Base-by-base conservation (phyloP, 2,113 vertebrate genomes). In the Chaetodon auriga region DNA sequence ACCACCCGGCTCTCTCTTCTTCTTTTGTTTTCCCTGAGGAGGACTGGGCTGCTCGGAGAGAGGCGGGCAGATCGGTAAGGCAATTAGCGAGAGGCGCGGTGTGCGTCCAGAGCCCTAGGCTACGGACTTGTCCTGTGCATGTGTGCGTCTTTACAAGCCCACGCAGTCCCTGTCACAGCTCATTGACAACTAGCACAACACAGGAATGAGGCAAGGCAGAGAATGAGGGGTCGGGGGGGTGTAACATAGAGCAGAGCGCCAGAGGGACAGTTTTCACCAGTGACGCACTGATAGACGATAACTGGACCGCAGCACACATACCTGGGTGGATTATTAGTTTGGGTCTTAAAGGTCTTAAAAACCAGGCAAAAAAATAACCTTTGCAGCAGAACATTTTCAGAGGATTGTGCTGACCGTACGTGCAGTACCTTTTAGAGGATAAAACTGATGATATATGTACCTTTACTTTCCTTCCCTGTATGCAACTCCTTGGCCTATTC, bases 31-130 rank as follows among this genome's bases (percentile, higher is more conserved):
- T 57, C 53, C 71, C 25, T 23, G 14, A 70, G 66, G 18, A 71
- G 25, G 63, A 53, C 14, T 12, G 53, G 55, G 43, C 53, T 25
- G 7, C 35, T 43, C 64, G 10, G 25, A 35, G 54, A 72, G 45
- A 62, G 48, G 54, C 25, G 51, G 75, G 78, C 23, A 76, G 78
- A 71, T 69, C 58, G 55, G 6, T 55, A 45, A 84, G 36, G 82
- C 75, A 91, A 87, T 93, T 92, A 93, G 80, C 11, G 46, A 81
- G 85, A 85, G 84, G 54, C 87, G 82, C 25, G 15, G 72, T 84
- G 90, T 76, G 64, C 62, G 71, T 78, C 83, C 86, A 75, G 68
- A 76, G 60, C 78, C 76, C 72, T 16, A 38, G 55, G 80, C 80
- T 68, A 48, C 55, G 19, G 60, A 49, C 70, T 74, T 21, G 64